Evolutionary conservation across 2,888 invertebrate genomes (phyloP).

Genomic region (Luffia ferchaultella): DNA sequence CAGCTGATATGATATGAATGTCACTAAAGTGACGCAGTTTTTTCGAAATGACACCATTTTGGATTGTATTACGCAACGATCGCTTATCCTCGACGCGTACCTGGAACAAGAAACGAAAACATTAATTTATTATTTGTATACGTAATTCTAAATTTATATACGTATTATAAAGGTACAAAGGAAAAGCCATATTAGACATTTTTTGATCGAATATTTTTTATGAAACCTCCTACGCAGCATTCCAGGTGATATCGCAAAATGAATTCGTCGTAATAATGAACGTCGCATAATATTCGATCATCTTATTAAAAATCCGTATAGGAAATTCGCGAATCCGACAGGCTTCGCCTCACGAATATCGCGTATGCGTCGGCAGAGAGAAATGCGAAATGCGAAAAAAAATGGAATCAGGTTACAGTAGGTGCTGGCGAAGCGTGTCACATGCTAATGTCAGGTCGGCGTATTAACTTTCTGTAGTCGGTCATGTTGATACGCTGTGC

Average conservation of each 20-base stretch:
- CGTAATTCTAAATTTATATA: too few species aligned
- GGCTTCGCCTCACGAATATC: background rate
- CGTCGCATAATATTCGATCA: background rate
- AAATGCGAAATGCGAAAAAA: slow-evolving; percentile 27
- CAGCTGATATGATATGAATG: too few species aligned
- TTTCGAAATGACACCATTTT: too few species aligned
- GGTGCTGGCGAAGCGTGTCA: slow-evolving; percentile 21
- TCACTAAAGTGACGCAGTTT: too few species aligned
- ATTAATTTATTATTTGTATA: too few species aligned
- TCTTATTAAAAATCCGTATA: background rate
- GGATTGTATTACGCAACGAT: too few species aligned
- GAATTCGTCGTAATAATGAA: too few species aligned
- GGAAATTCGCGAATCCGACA: background rate
- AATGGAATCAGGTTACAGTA: slow-evolving; percentile 25
- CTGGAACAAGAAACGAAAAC: background rate
- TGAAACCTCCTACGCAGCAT: too few species aligned
- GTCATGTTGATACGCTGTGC: background rate
- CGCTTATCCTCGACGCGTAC: background rate
- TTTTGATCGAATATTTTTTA: too few species aligned
- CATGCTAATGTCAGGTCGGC: slow-evolving; percentile 25
- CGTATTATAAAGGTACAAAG: too few species aligned
- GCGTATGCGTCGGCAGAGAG: background rate
- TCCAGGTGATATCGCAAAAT: too few species aligned
- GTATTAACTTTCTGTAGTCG: background rate
- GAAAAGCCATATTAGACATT: too few species aligned